These are phyloP conservation scores for Aspidapion aeneum DNA, from an alignment of 2,888 invertebrate genomes.

Conservation along the genomic window DNA sequence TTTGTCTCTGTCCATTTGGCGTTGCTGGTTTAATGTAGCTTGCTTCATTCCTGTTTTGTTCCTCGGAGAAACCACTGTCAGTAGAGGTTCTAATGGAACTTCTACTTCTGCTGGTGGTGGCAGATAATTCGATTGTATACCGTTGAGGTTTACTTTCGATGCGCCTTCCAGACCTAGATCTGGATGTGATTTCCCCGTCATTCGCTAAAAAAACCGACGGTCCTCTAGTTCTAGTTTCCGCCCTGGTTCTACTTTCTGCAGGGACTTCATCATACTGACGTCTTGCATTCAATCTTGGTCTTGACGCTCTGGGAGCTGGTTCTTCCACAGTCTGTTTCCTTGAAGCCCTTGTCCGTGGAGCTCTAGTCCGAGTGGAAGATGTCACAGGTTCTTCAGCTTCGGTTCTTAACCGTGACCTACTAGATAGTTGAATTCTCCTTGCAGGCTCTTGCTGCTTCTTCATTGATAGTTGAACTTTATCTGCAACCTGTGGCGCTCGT, in stretches of 20 bases:
- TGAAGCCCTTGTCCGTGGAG: not conserved
- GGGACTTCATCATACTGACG: conserved; percentile 16
- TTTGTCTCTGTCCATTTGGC: not conserved
- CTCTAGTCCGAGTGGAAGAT: not conserved
- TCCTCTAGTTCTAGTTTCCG: conserved; percentile 19
- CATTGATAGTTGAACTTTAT: too few species aligned
- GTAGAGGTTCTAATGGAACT: not conserved
- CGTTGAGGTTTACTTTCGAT: conserved; percentile 16
- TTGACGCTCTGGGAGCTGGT: conserved; percentile 5
- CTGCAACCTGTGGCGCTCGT: not conserved
- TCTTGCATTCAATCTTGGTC: conserved; percentile 10
- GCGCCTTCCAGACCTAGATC: conserved; percentile 34
- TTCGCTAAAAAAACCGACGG: conserved; percentile 30
- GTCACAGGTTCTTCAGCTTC: not conserved
- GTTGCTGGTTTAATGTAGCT: not conserved
- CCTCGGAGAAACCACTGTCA: not conserved
- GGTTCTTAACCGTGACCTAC: not conserved
- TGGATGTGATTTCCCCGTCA: conserved; percentile 30
- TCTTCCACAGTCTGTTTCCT: not conserved
- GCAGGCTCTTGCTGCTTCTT: not conserved
- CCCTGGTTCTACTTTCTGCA: conserved; percentile 10
- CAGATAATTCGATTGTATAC: conserved; percentile 7
- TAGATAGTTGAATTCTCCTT: not conserved
- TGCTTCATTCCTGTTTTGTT: not conserved
- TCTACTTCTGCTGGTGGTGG: conserved; percentile 16